Percentiles rank a stretch among this genome's conserved stretches.
Conservation (phyloP, 2,797 vertebrate species). For the Borostomias antarcticus region DNA sequence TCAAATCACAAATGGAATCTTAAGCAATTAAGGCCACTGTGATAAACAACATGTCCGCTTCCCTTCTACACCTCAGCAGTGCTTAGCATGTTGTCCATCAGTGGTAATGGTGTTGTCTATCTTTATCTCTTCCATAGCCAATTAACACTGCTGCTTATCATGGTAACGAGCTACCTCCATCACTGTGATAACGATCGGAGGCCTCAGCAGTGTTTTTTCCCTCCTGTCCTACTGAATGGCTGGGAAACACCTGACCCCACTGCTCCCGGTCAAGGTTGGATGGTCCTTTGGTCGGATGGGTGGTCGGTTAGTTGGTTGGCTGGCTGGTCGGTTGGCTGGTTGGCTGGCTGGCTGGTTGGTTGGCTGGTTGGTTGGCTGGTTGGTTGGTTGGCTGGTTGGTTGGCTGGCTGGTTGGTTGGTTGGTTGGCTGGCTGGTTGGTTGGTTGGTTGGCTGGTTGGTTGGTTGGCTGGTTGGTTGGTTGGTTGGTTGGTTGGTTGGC, state of each 20-base stretch:
- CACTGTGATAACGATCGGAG: conserved; percentile 51
- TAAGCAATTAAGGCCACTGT: neutral
- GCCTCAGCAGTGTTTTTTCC: neutral
- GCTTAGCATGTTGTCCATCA: conserved; percentile 24
- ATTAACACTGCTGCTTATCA: conserved; percentile 52
- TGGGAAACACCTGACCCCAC: neutral
- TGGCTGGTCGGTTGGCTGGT: too few relatives aligned
- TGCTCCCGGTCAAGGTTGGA: neutral
- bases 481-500: too few relatives aligned
- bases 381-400: too few relatives aligned
- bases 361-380: too few relatives aligned
- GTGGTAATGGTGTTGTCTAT: conserved; percentile 28
- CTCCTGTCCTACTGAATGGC: neutral
- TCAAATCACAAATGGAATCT: neutral
- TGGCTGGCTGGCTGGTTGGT: too few relatives aligned
- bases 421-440: too few relatives aligned
- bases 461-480: too few relatives aligned
- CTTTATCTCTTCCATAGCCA: conserved; percentile 51
- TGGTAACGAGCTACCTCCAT: conserved; percentile 49
- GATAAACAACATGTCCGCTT: neutral
- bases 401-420: too few relatives aligned
- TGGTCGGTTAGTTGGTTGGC: too few relatives aligned
- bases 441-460: too few relatives aligned
- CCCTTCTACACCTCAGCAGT: neutral
- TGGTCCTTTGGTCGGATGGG: neutral